Evolutionary conservation across 2,797 vertebrate species (phyloP), one percentile per base, ranked within the genome.

Genomic region (Neomorphus geoffroyi): DNA sequence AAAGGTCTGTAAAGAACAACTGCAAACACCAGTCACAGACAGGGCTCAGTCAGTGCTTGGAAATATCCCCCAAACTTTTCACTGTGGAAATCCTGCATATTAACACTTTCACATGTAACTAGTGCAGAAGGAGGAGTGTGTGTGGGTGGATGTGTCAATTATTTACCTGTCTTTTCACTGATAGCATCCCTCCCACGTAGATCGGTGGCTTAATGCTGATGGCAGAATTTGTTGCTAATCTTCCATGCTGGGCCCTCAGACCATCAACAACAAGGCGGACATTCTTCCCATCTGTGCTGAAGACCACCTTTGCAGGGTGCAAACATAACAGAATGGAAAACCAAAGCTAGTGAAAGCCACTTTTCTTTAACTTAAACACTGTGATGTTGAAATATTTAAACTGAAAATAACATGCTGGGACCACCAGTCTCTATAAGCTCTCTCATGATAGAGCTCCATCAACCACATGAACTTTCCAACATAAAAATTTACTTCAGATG

Each of bases 251-350:
- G 35, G 97, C 98, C 93, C 97, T 98, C 48, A 99, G 98, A 27
- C 99, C 99, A 62, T 99, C 98, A 26, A 99, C 96, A 4, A 99
- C 96, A 93, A 99, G 90, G 22, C 81, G 97, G 8, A 98, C 98
- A 6, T 93, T 98, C 92, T 97, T 97, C 88, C 96, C 98, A 88
- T 98, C 98, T 84, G 97, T 97, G 78, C 98, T 98, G 90, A 99
- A 99, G 19, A 97, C 97, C 83, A 99, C 98, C 99, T 98, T 88
- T 54, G 57, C 43, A 72, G 91, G 37, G 79, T 86, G 82, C 65
- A 97, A 92, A 53, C 6, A 46, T 4, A 84, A 75, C 13, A 78
- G 28, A 83, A 39, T 94, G 35, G 93, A 84, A 82, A 58, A 13
- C 7, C 28, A 64, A 73, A 26, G 41, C 62, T 39, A 88, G 7